Conservation (phyloP, 2,113 vertebrate species). For the Anguilla japonica region DNA sequence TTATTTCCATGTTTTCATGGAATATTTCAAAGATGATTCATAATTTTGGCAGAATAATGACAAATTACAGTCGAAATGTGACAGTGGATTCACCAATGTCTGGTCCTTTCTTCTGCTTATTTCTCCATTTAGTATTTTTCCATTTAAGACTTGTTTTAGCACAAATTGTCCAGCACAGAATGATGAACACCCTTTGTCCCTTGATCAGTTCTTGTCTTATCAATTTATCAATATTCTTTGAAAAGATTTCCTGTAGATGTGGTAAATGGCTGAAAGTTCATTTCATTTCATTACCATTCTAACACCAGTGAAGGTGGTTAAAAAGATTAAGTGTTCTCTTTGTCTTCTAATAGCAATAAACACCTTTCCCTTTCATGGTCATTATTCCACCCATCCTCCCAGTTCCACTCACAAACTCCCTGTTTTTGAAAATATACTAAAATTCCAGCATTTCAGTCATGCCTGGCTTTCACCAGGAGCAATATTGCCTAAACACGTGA, state of each 20-base stretch:
- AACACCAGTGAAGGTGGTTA: neutral
- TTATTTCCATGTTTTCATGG: constrained; percentile 60
- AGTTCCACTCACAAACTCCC: neutral
- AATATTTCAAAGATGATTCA: constrained; percentile 57
- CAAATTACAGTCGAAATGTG: constrained; percentile 44
- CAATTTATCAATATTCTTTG: neutral
- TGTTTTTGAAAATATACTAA: neutral
- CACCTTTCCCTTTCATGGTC: neutral
- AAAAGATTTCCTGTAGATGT: neutral
- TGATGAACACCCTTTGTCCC: neutral
- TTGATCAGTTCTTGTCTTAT: neutral
- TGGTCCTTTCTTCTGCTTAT: neutral
- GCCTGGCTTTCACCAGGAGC: neutral
- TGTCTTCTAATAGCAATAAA: neutral
- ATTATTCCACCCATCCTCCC: neutral
- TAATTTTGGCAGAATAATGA: constrained; percentile 45
- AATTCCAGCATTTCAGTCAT: neutral
- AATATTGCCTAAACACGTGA: neutral
- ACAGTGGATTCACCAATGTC: constrained; percentile 35
- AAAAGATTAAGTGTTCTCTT: neutral
- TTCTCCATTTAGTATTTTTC: neutral
- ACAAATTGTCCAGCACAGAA: neutral
- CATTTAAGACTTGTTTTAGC: neutral
- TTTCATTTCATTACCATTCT: neutral
- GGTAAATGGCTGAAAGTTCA: neutral